These are phyloP conservation scores for Drosophila lacteicornis DNA, from an alignment of 1,140 invertebrate genomes.

Conservation along the genomic window DNA sequence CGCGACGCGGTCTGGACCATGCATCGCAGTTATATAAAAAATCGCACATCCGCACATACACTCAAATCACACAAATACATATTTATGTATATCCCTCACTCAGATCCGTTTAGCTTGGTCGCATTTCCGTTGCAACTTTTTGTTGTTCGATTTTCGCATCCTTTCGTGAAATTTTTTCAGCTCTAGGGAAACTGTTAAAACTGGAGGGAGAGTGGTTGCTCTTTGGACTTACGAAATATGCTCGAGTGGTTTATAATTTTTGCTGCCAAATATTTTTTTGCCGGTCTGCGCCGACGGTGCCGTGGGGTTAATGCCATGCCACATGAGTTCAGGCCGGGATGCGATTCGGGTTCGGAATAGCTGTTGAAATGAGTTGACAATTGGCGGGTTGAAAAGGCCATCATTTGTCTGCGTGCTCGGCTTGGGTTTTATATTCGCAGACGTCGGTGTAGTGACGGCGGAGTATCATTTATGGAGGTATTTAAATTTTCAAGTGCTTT, in stretches of 20 bases:
- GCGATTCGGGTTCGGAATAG: constrained; percentile 15
- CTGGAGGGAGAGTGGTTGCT: background rate
- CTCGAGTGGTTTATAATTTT: constrained; percentile 78
- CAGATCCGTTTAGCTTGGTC: constrained; percentile 73
- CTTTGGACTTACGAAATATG: constrained; percentile 69
- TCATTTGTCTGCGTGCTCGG: constrained; percentile 64
- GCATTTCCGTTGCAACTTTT: constrained; percentile 74
- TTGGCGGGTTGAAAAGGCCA: constrained; percentile 62
- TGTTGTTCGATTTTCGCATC: constrained; percentile 33
- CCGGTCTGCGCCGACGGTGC: constrained; percentile 26
- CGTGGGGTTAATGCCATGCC: constrained; percentile 62
- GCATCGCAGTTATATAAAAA: constrained; percentile 58
- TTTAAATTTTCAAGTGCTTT: constrained; percentile 67
- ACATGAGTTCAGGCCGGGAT: constrained; percentile 18
- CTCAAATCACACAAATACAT: constrained; percentile 11
- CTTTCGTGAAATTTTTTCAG: constrained; percentile 64
- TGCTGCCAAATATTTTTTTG: constrained; percentile 69
- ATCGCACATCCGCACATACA: constrained; percentile 10
- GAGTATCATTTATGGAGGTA: constrained; percentile 60
- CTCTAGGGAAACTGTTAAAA: constrained; percentile 5
- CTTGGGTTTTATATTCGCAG: constrained; percentile 13
- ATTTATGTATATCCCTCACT: constrained; percentile 47
- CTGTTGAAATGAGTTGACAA: constrained; percentile 63
- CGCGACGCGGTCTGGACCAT: constrained; percentile 62
- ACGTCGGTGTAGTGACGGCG: background rate